These are phyloP conservation scores for Clepsis dumicolana DNA, from an alignment of 2,888 invertebrate species.

Conservation along the genomic window DNA sequence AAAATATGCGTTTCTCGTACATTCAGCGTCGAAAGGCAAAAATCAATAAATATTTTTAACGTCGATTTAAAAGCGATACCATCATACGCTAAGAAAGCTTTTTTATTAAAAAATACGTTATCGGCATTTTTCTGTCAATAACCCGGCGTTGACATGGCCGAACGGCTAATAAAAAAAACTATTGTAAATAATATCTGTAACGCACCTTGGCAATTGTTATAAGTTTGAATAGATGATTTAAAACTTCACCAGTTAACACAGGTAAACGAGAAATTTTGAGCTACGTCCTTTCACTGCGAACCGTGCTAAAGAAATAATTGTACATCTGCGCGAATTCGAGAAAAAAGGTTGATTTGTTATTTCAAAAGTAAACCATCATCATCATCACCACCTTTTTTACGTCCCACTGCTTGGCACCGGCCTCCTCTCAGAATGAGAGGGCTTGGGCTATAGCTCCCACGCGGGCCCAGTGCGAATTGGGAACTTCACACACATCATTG, in stretches of 20 bases:
- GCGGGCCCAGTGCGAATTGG: too few species aligned
- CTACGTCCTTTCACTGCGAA: slow-evolving; percentile 22
- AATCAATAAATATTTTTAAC: too few species aligned
- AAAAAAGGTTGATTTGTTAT: slow-evolving; percentile 21
- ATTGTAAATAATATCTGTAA: slow-evolving; percentile 8
- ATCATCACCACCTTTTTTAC: too few species aligned
- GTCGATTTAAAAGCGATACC: too few species aligned
- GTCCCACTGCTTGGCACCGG: too few species aligned
- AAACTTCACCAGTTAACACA: slow-evolving; percentile 15
- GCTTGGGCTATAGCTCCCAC: too few species aligned
- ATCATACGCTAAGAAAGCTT: too few species aligned
- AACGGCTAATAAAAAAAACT: not conserved
- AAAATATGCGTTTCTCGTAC: too few species aligned
- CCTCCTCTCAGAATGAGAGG: too few species aligned
- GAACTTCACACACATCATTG: too few species aligned
- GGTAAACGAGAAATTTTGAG: slow-evolving; percentile 26
- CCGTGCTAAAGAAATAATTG: not conserved
- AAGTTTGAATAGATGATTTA: slow-evolving; percentile 33
- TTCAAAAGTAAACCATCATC: slow-evolving; percentile 14
- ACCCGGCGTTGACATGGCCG: not conserved
- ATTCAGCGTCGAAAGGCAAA: too few species aligned
- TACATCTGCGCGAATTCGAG: slow-evolving; percentile 26
- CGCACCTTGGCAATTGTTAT: slow-evolving; percentile 34
- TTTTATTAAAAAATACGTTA: too few species aligned
- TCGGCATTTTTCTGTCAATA: not conserved